Base-by-base conservation (phyloP, 2,113 vertebrate species). In the Lampris megalopsis region DNA sequence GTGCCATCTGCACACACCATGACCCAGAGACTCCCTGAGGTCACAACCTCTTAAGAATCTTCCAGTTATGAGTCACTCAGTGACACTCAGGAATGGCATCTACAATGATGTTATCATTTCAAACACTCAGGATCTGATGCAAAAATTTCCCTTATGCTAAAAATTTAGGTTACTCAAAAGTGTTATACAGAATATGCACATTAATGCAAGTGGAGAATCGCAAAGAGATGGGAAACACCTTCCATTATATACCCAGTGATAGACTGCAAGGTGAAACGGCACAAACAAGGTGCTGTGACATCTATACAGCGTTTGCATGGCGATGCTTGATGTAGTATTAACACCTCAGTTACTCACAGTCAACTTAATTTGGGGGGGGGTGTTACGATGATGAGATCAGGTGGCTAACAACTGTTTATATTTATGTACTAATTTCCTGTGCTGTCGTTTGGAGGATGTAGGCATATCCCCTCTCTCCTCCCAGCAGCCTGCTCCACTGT, bases 301-400 rank as follows among this genome's bases (percentile, higher is more conserved):
- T 1, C 4, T 45, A 45, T 10, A 66, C 74, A 65, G 47, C 71
- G 56, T 10, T 60, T 36, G 59, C 3, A 13, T 66, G 70, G 38
- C 11, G 0, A 3, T 24, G 50, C 41, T 40, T 57, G 4, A 70
- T 72, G 35, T 4, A 11, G 50, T 53, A 37, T 35, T 11, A 36
- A 70, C 54, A 49, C 57, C 75, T 65, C 61, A 68, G 75, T 82
- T 11, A 13, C 13, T 53, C 76, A 50, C 69, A n/a, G n/a, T 56
- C 8, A 24, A 24, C 24, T 24, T 53, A 2, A 48, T 71, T 49
- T 80, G 57, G 69, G 40, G 52, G 56, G 50, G 47, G 72, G 61
- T 76, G 38, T 54, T 52, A 81, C 79, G 83, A 81, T 54, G 57
- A 81, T 81, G 83, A 81, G 69, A 62, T 84, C 65, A 74, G 68